Conservation (phyloP, 2,797 vertebrate genomes). For the Gobionotothen gibberifrons region DNA sequence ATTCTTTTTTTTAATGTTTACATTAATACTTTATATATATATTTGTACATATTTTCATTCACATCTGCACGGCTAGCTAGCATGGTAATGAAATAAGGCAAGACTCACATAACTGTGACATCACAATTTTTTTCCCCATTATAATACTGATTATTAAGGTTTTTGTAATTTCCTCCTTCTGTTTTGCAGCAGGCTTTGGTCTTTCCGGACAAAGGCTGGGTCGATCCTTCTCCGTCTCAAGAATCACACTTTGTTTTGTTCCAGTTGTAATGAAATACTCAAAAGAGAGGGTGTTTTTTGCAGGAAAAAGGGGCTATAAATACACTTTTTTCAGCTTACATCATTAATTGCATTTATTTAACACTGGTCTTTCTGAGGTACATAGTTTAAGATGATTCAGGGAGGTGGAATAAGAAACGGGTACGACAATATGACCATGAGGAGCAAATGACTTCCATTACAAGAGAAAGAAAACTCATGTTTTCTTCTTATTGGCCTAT, state of each 20-base stretch:
- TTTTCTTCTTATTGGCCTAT: conserved; percentile 59
- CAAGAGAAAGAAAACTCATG: conserved; percentile 53
- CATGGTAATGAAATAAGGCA: conserved; percentile 94
- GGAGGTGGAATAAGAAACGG: conserved; percentile 59
- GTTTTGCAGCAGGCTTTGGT: conserved; percentile 93
- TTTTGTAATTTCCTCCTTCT: conserved; percentile 79
- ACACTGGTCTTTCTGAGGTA: conserved; percentile 76
- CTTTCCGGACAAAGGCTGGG: conserved; percentile 83
- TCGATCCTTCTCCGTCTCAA: conserved; percentile 73
- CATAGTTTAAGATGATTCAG: conserved; percentile 66
- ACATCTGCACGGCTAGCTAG: conserved; percentile 92
- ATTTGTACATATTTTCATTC: conserved; percentile 89
- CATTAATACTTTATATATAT: conserved; percentile 93
- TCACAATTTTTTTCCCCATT: conserved; percentile 78
- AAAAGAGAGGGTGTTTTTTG: conserved; percentile 40
- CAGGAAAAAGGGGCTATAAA: conserved; percentile 54
- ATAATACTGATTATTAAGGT: conserved; percentile 91
- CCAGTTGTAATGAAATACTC: conserved; percentile 66
- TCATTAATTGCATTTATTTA: conserved; percentile 69
- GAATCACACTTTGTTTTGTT: conserved; percentile 71
- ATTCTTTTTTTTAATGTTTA: conserved; percentile 85
- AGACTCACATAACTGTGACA: conserved; percentile 91
- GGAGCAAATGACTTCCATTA: conserved; percentile 73
- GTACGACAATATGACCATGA: conserved; percentile 66
- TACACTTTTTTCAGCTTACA: conserved; percentile 62